These are phyloP conservation scores for Etheostoma spectabile DNA, from an alignment of 2,113 vertebrate species.

Conservation along the genomic window DNA sequence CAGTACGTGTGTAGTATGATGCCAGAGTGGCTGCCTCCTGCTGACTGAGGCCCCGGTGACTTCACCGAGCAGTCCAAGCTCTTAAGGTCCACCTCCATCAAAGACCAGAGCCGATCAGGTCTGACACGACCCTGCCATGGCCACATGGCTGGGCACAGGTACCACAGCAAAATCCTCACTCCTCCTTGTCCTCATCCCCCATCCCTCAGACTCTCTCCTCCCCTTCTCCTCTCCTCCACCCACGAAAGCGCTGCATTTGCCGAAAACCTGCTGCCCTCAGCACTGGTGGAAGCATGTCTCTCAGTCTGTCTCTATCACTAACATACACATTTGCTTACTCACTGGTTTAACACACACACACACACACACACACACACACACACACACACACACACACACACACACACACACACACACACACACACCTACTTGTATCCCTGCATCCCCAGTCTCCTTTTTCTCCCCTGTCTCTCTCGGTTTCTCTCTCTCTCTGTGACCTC, in stretches of 20 bases:
- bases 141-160: slow-evolving; percentile 35
- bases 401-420: neutral
- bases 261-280: slow-evolving; percentile 72
- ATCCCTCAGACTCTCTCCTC: neutral
- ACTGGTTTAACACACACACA: slow-evolving; percentile 15
- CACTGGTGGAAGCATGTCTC: slow-evolving; percentile 47
- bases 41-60: slow-evolving; percentile 36
- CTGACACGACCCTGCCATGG: slow-evolving; percentile 50
- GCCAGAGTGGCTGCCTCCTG: slow-evolving; percentile 1
- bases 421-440: neutral
- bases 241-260: slow-evolving; percentile 49
- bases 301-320: slow-evolving; percentile 40
- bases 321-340: slow-evolving; percentile 52
- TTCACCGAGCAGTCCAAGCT: slow-evolving; percentile 18
- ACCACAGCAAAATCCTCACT: slow-evolving; percentile 20
- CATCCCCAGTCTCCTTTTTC: slow-evolving; percentile 21
- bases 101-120: slow-evolving; percentile 46
- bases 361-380: neutral
- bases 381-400: neutral
- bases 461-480: neutral
- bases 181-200: neutral
- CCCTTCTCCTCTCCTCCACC: slow-evolving; percentile 16
- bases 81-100: slow-evolving; percentile 72
- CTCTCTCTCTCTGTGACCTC: slow-evolving; percentile 37
- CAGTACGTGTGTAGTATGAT: slow-evolving; percentile 2